These are phyloP conservation scores for Drosophila melanosoma DNA, from an alignment of 2,888 invertebrate genomes.

Conservation along the genomic window DNA sequence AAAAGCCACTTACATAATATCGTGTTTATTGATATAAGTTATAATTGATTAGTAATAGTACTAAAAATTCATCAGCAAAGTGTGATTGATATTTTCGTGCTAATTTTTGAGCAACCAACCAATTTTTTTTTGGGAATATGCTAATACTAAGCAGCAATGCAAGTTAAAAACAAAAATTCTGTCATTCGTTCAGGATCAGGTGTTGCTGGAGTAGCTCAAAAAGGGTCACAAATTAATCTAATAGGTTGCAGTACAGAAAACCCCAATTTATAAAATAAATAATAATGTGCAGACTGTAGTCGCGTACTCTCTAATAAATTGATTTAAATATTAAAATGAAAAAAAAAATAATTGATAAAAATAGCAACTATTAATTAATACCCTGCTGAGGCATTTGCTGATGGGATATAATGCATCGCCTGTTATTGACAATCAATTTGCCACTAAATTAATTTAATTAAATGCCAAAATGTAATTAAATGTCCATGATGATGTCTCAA, in stretches of 20 bases:
- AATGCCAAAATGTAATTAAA: conserved; percentile 81
- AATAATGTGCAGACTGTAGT: too few relatives aligned
- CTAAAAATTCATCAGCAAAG: neutral
- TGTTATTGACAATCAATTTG: conserved; percentile 71
- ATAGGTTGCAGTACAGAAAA: too few relatives aligned
- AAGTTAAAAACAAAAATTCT: too few relatives aligned
- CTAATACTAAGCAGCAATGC: neutral
- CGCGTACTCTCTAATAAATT: neutral
- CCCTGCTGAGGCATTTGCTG: conserved; percentile 20
- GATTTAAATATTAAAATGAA: conserved; percentile 15
- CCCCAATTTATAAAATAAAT: too few relatives aligned
- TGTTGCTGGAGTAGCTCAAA: too few relatives aligned
- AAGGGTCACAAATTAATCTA: too few relatives aligned
- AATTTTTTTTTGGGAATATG: neutral
- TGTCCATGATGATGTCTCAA: conserved; percentile 65
- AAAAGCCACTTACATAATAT: neutral
- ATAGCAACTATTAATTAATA: conserved; percentile 8
- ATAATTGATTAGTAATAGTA: neutral
- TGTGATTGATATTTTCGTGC: neutral
- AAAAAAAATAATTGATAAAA: neutral
- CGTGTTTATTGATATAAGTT: neutral
- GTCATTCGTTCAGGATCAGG: too few relatives aligned
- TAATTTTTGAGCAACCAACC: neutral
- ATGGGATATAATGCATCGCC: conserved; percentile 36
- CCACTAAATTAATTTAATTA: conserved; percentile 78